Base-by-base conservation (phyloP, 2,888 invertebrate genomes). In the Caradrina clavipalpis region DNA sequence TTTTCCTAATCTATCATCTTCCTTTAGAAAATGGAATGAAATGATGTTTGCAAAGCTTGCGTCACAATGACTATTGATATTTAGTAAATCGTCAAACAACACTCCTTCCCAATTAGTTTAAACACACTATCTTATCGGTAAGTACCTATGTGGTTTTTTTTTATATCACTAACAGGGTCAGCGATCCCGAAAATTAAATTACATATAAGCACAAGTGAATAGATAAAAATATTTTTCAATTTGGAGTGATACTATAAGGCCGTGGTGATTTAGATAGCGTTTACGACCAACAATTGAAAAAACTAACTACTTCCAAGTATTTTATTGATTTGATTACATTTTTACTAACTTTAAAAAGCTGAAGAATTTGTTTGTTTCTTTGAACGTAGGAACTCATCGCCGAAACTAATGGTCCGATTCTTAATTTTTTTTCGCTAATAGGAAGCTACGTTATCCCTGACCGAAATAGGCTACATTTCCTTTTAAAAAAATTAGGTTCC, bases 111-210 rank as follows among this genome's bases (percentile, higher is more conserved):
- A 56, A 51, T 57, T 58, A 51, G 60, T 63, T 66, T 49, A 26
- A 63, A 42, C 54, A 10, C 6, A 26, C 15, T 66, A 69, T 69
- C 64, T 69, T 73, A 73, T 81, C 74, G 11, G 17, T 61, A 56
- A n/a, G n/a, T n/a, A n/a, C n/a, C n/a, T n/a, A 42, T 35, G 59
- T 73, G n/a, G n/a, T n/a, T n/a, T n/a, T n/a, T n/a, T 66, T 71
- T 56, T 51, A 26, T 65, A 35, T 47, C 13, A n/a, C n/a, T n/a
- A 64, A 21, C 4, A 58, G 21, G 62, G 78, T 80, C 78, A 74
- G 42, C 49, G 67, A 69, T 65, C 50, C 45, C 22, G 26, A 35
- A 64, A 69, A 78, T 81, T 63, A 65, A 81, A 69, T 73, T 51
- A 47, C 15, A 13, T 42, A 15, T 10, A 45, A 17, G 17, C 19